Percentiles rank a stretch among this genome's conserved stretches.
Evolutionary conservation across 2,113 vertebrate genomes (phyloP).

Genomic region (Parus major): DNA sequence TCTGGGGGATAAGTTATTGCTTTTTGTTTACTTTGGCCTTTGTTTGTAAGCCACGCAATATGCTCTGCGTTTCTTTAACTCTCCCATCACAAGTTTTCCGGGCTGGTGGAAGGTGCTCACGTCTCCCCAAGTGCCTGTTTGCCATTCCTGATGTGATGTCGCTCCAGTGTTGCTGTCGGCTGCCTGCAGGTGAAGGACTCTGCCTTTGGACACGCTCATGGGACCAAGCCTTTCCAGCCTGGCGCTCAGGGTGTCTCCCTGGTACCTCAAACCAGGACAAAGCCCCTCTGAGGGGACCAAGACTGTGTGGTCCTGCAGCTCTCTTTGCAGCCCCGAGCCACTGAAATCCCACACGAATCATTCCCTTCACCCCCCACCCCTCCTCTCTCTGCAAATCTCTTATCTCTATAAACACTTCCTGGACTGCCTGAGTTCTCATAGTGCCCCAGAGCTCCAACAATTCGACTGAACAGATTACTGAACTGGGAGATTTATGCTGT

Average conservation of each 20-base stretch:
- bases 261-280: neutral
- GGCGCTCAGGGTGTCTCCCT: neutral
- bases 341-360: neutral
- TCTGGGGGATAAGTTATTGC: conserved; percentile 35
- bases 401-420: conserved; percentile 64
- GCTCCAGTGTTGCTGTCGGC: fast-evolving
- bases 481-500: conserved; percentile 48
- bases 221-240: neutral
- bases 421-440: conserved; percentile 50
- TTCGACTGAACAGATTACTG: neutral
- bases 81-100: neutral
- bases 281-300: neutral
- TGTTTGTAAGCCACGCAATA: conserved; percentile 14
- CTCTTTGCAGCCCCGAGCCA: neutral
- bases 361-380: neutral
- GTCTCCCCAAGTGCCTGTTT: neutral
- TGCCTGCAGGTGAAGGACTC: neutral
- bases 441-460: neutral
- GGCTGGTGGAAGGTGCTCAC: neutral
- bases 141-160: neutral
- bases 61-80: neutral
- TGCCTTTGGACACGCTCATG: fast-evolving
- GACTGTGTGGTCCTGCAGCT: neutral
- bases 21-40: conserved; percentile 53
- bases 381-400: neutral